Base-by-base conservation (phyloP, 2,113 vertebrate species). In the Dolichallabes microphthalmus region DNA sequence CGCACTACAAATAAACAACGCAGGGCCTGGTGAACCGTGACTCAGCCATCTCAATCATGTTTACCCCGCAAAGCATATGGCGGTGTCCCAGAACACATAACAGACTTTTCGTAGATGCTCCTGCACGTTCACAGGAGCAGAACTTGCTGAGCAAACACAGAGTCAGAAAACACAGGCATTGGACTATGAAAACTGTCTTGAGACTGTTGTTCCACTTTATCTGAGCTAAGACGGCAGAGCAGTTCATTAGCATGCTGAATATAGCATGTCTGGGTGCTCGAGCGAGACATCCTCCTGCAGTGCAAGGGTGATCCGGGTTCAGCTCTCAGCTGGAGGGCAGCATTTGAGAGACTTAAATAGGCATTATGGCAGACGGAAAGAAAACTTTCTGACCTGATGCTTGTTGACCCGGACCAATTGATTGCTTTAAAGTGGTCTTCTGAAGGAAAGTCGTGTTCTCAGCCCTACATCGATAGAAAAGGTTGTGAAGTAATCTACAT, bases 11-110 rank as follows among this genome's bases (percentile, higher is more conserved):
- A 82, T 88, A 61, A 82, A 61, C 82, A 80, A 84, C 80, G 76
- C 15, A 52, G 20, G 63, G 35, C 27, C 25, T 69, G 22, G 75
- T 68, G 73, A 86, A 78, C 64, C 83, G 25, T 61, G 64, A 86
- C 74, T 79, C 84, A 83, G 84, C 45, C 45, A 58, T 77, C 35
- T 79, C 80, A 88, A 80, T 88, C 83, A 66, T 86, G 85, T 86
- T 88, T 88, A 79, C 61, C n/a, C 30, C 32, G 60, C 22, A 50
- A 30, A 73, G 58, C 76, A 75, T 81, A 80, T 64, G 66, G 60
- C 14, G 22, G 53, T 60, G 74, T 75, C 84, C 82, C 53, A 35
- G 55, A 85, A 85, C 52, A 63, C 74, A 85, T 63, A 45, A 20
- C 75, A 4, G 58, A 45, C 68, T 6, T 74, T 64, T 82, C 22